A percentile compares a stretch with the other conserved stretches of the same genome.
Conservation (phyloP, 2,797 vertebrate species). For the Girardinus metallicus region DNA sequence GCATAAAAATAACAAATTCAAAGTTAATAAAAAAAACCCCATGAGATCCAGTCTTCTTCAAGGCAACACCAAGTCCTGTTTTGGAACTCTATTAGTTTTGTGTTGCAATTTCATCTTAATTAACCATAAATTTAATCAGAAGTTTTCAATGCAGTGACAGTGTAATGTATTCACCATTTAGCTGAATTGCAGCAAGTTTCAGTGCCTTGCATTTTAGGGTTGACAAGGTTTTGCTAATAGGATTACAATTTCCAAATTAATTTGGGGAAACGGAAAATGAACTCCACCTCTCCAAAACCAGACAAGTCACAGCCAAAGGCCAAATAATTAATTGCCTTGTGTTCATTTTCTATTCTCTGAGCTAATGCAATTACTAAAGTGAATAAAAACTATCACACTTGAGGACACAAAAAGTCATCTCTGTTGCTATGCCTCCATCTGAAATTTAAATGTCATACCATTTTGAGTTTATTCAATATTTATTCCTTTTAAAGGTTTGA, state of each 20-base stretch:
- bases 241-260: conserved; percentile 63
- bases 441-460: conserved; percentile 54
- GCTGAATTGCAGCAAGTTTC: conserved; percentile 16
- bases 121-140: conserved; percentile 10
- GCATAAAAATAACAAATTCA: not conserved
- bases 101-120: conserved; percentile 16
- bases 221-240: conserved; percentile 40
- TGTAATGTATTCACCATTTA: conserved; percentile 13
- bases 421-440: conserved; percentile 20
- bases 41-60: conserved; percentile 20
- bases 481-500: conserved; percentile 39
- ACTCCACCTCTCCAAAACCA: conserved; percentile 62
- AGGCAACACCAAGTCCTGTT: not conserved
- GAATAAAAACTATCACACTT: conserved; percentile 75
- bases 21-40: not conserved
- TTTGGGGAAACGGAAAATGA: conserved; percentile 64
- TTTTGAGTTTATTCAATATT: conserved; percentile 42
- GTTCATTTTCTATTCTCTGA: conserved; percentile 74
- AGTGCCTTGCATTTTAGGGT: conserved; percentile 7
- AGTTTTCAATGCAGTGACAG: conserved; percentile 1
- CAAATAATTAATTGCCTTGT: conserved; percentile 79
- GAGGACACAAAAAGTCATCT: conserved; percentile 49
- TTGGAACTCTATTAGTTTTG: not conserved
- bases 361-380: conserved; percentile 77
- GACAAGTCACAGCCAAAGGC: conserved; percentile 76